Evolutionary conservation across 2,797 vertebrate species (phyloP), one percentile per base, ranked within the genome.

Genomic region (Glossophaga mutica): DNA sequence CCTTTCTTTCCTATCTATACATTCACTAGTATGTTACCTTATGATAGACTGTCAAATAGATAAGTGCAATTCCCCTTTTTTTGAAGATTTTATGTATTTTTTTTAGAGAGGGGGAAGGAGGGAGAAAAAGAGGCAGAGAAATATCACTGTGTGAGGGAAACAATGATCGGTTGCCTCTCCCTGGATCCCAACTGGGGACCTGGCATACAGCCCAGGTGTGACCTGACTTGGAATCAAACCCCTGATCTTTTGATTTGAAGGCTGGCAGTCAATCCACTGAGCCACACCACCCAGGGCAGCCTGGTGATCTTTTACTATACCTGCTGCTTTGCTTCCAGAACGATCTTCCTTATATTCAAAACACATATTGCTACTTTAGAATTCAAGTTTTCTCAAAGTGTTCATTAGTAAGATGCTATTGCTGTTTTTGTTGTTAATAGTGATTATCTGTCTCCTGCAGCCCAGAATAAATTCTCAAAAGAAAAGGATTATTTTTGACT

Each of bases 181-280:
- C 62, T 32, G 0, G 12, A 32, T 14, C 32, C 29, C 62, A 65
- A n/a, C 32, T 16, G 14, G 62, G 32, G 62, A 65, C 5, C 14
- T 65, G 62, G 62, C 15, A 16, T 7, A n/a, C 12, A 65, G 6
- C 32, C 62, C 14, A 65, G 6, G 14, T 32, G 18, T 65, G 62
- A n/a, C 59, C 29, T 65, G 29, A 32, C 62, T n/a, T 15, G 32
- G 6, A 65, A 65, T 65, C 62, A 65, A 65, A 65, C 14, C 14
- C 2, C 6, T n/a, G 62, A 16, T n/a, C 2, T n/a, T n/a, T 65
- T n/a, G 6, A 32, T 65, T 65, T 0, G 1, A 5, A 3, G 32
- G 29, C 29, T 65, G 32, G 6, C 32, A 65, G 32, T 65, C 26
- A 62, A 62, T 32, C 59, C 26, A 62, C 11, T 62, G 26, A 62